phyloP scores from a whole-genome alignment of 2,797 vertebrate species.

The Myotis planiceps region DNA sequence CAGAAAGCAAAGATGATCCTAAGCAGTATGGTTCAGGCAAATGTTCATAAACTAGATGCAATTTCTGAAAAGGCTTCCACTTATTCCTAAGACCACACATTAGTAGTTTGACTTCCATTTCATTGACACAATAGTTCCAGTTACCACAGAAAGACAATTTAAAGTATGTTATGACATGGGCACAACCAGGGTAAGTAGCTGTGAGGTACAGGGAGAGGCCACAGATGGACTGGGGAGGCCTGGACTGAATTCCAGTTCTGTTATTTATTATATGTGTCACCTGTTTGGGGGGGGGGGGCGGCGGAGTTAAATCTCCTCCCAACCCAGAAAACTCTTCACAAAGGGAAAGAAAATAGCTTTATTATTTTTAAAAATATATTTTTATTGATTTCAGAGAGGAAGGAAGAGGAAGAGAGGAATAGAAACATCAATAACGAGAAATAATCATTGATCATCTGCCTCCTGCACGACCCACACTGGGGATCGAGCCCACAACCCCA shows the following conservation, averaged over 20 bases:
- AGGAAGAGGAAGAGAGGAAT: too few relatives aligned
- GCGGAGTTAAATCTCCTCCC: neutral
- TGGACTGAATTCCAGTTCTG: neutral
- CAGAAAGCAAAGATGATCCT: neutral
- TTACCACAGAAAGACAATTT: neutral
- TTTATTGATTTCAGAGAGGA: too few relatives aligned
- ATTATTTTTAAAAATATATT: neutral
- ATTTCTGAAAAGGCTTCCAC: neutral
- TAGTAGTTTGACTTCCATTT: neutral
- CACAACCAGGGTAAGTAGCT: neutral
- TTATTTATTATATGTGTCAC: neutral
- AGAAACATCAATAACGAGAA: too few relatives aligned
- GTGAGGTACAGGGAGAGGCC: neutral
- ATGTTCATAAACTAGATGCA: neutral
- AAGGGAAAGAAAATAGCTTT: slow-evolving; percentile 10
- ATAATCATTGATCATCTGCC: too few relatives aligned
- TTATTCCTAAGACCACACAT: neutral
- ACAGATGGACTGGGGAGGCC: neutral
- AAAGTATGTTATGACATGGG: neutral
- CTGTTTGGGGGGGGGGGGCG: neutral
- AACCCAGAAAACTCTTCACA: neutral
- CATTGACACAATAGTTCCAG: neutral
- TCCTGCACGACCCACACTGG: too few relatives aligned
- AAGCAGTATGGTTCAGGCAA: neutral
- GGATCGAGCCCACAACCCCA: too few relatives aligned